phyloP scores from a whole-genome alignment of 1,140 invertebrate genomes.

The Heliconius nattereri region DNA sequence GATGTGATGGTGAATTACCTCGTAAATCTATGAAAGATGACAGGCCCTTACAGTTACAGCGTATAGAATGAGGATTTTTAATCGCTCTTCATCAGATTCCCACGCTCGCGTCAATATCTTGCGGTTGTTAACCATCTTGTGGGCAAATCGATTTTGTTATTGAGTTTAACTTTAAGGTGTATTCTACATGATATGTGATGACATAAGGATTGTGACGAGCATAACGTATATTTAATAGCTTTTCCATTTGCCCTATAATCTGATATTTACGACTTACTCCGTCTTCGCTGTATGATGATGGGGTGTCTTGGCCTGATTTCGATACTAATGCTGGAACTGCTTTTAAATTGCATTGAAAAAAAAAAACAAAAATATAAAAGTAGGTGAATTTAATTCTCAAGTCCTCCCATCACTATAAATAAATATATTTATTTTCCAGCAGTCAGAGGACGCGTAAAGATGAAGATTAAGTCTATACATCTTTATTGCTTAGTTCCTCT shows the following conservation, averaged over 20 bases:
- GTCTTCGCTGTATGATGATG: background rate
- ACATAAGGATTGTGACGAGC: constrained; percentile 10
- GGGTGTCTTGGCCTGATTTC: background rate
- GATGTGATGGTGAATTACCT: constrained; percentile 19
- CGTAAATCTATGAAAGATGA: constrained; percentile 22
- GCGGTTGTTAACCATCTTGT: constrained; percentile 47
- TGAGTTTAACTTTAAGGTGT: constrained; percentile 43
- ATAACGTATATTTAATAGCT: constrained; percentile 16
- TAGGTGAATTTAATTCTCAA: background rate
- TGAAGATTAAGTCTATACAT: constrained; percentile 2
- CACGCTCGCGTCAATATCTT: constrained; percentile 45
- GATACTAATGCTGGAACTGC: background rate
- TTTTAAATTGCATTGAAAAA: background rate
- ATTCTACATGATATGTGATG: constrained; percentile 34
- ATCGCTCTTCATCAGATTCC: constrained; percentile 48
- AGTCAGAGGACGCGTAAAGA: background rate
- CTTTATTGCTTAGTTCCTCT: background rate
- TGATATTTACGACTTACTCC: background rate
- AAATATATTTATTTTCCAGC: background rate
- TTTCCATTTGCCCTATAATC: constrained; percentile 2
- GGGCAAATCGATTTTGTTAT: constrained; percentile 52
- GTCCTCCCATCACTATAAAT: background rate
- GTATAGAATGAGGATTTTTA: constrained; percentile 35
- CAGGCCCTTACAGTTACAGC: constrained; percentile 19
- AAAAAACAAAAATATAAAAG: background rate